A percentile compares a stretch with the other conserved stretches of the same genome.
Conservation (phyloP, 2,888 invertebrate genomes). For the Cataglyphis rosenhaueri region DNA sequence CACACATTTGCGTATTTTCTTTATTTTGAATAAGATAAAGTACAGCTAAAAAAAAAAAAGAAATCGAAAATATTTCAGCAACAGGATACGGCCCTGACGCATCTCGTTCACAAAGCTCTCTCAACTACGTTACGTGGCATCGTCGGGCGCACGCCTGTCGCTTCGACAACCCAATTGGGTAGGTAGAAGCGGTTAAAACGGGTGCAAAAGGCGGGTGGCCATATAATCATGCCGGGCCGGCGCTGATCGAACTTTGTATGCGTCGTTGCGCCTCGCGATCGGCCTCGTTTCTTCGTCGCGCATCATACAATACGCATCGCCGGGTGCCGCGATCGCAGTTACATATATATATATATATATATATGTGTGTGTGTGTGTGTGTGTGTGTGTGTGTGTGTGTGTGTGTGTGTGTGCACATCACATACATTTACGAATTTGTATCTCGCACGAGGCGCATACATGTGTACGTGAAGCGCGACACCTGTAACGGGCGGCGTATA, state of each 20-base stretch:
- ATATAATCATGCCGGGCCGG: conserved; percentile 42
- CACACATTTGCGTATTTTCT: too few species aligned
- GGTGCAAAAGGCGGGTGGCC: conserved; percentile 54
- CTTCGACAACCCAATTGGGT: conserved; percentile 63
- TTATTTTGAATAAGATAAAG: conserved; percentile 3
- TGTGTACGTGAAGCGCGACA: neutral
- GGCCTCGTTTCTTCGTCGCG: conserved; percentile 44
- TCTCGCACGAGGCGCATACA: conserved; percentile 27
- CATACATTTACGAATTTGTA: neutral
- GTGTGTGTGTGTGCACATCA: too few species aligned
- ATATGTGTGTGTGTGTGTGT: too few species aligned
- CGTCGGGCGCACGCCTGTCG: conserved; percentile 57
- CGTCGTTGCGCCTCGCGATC: conserved; percentile 33
- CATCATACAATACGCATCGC: neutral
- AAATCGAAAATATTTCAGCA: neutral
- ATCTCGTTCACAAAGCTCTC: conserved; percentile 57
- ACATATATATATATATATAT: neutral
- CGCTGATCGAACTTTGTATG: conserved; percentile 9
- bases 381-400: too few species aligned
- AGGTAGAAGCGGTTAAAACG: conserved; percentile 62
- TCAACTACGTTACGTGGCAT: conserved; percentile 57
- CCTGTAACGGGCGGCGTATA: neutral
- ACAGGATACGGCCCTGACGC: conserved; percentile 54
- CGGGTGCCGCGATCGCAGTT: conserved; percentile 52
- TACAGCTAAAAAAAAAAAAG: neutral